A percentile compares a stretch with the other conserved stretches of the same genome.
Conservation (phyloP, 2,797 vertebrate species). For the Crypturellus tataupa region DNA sequence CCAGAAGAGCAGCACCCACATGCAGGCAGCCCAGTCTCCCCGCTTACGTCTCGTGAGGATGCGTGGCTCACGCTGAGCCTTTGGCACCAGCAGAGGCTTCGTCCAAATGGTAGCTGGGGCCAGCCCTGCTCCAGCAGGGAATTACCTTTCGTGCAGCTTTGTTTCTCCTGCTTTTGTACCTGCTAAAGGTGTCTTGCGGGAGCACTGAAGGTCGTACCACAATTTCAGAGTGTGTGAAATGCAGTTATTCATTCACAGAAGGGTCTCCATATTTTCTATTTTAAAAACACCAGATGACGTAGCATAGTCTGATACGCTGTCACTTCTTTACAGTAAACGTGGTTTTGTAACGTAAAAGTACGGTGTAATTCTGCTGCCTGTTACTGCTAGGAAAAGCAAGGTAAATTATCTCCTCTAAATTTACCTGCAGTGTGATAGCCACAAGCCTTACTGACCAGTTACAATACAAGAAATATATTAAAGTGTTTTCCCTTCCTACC, state of each 20-base stretch:
- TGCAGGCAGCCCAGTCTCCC: not conserved
- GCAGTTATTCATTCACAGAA: not conserved
- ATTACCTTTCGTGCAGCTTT: not conserved
- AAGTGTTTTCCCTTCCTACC: not conserved
- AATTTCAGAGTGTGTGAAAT: not conserved
- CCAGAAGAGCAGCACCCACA: not conserved
- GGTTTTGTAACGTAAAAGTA: not conserved
- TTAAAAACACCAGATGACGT: not conserved
- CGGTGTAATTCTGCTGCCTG: not conserved
- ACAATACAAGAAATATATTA: not conserved
- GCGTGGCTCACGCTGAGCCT: not conserved
- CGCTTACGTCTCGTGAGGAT: not conserved
- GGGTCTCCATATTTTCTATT: slow-evolving; percentile 12
- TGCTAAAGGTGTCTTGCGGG: not conserved
- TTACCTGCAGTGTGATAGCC: not conserved
- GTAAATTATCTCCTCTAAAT: slow-evolving; percentile 10
- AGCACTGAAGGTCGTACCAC: not conserved
- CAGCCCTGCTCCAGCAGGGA: not conserved
- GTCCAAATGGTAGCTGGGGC: not conserved
- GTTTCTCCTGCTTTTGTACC: not conserved
- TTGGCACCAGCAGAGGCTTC: not conserved
- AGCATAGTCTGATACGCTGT: not conserved
- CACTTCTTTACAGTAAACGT: not conserved
- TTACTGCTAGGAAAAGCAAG: not conserved
- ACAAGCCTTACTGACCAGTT: not conserved